Percentiles rank a stretch among this genome's conserved stretches.
phyloP scores from a whole-genome alignment of 2,888 invertebrate genomes.

The Acanthacorydalis orientalis region DNA sequence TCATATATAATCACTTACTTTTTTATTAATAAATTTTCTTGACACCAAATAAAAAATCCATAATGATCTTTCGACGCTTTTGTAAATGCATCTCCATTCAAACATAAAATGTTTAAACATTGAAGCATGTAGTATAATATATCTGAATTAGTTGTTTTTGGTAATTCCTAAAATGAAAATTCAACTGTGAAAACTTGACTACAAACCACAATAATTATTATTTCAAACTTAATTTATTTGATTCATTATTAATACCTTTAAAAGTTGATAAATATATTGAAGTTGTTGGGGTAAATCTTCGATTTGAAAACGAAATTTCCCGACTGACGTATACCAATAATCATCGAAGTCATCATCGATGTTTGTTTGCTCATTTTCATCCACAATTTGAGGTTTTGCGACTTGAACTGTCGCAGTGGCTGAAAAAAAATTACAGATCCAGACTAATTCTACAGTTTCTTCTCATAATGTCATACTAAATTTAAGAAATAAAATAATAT shows the following conservation, averaged over 20 bases:
- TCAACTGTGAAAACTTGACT: neutral
- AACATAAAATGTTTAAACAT: constrained; percentile 74
- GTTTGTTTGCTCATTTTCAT: constrained; percentile 55
- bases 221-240: neutral
- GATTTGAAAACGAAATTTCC: constrained; percentile 80
- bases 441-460: too few relatives aligned
- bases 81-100: constrained; percentile 86
- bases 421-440: constrained; percentile 18
- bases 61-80: constrained; percentile 76
- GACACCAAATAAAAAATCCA: constrained; percentile 89
- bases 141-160: constrained; percentile 73
- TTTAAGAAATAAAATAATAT: too few relatives aligned
- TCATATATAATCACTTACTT: constrained; percentile 39
- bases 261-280: constrained; percentile 80
- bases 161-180: constrained; percentile 42
- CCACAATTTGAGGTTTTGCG: constrained; percentile 58
- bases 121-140: constrained; percentile 84
- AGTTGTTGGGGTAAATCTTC: constrained; percentile 82
- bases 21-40: constrained; percentile 85
- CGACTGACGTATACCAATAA: constrained; percentile 87
- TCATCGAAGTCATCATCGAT: constrained; percentile 55
- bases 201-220: neutral
- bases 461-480: too few relatives aligned
- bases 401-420: constrained; percentile 56
- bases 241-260: constrained; percentile 40